Evolutionary conservation across 1,140 invertebrate species (phyloP), one percentile per base, ranked within the genome.

Genomic region (Papilio glaucus): DNA sequence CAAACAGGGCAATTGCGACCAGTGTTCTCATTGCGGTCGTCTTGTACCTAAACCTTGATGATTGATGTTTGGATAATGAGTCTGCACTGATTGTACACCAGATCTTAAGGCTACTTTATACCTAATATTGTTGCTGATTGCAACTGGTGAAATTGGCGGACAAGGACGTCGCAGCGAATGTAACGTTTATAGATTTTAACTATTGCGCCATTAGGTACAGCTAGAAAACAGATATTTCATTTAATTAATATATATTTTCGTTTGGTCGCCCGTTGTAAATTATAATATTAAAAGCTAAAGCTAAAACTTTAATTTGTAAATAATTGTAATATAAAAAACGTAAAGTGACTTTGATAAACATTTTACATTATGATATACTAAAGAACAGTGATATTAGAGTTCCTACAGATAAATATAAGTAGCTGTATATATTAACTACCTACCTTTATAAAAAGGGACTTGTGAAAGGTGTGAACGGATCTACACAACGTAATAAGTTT

Each of bases 71-170:
- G 80, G 68, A 72, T 74, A 72, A 78, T 77, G 41, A 78, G 71
- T 78, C 49, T 71, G 76, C 45, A 86, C 84, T 86, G 82, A 76
- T 53, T 77, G 18, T 60, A 49, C 49, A 45, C 49, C 61, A 53
- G 72, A 18, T 62, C 24, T 78, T 78, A 71, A 73, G 68, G 77
- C 77, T 78, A 84, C 84, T 86, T 79, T 86, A 86, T 86, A 86
- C 80, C 60, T 37, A 37, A 62, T 79, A 80, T 79, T 77, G 60
- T 79, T 65, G 78, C 77, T 72, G 78, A 77, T 84, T 83, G 75
- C 79, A 80, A 68, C 33, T 57, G 72, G 84, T 86, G 84, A 86
- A 86, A 86, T 78, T 78, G 77, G 68, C 77, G 72, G 71, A 68
- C 84, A 86, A 86, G 84, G 84, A 86, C 84, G 75, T 77, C 72